phyloP scores from a whole-genome alignment of 2,888 invertebrate genomes.

The Pseudeuparius sepicola region DNA sequence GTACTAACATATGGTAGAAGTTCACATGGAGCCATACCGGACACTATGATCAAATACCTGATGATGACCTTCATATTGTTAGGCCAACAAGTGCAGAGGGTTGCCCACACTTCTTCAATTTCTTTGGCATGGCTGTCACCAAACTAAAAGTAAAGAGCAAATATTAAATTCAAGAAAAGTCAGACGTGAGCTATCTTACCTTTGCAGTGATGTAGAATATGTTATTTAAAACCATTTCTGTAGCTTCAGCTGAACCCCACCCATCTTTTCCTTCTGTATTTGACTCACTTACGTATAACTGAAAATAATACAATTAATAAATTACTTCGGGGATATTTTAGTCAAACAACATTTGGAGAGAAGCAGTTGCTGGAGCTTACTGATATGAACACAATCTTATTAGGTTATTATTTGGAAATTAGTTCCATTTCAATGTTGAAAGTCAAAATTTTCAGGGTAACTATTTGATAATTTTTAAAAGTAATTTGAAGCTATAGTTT shows the following conservation, averaged over 20 bases:
- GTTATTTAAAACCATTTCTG: constrained; percentile 98
- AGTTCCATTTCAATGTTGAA: too few relatives aligned
- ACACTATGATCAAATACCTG: constrained; percentile 90
- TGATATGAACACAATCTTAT: too few relatives aligned
- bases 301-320: constrained; percentile 20
- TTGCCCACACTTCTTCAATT: constrained; percentile 93
- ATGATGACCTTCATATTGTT: constrained; percentile 95
- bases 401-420: too few relatives aligned
- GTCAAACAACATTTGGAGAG: too few relatives aligned
- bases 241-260: constrained; percentile 98
- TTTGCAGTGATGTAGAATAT: constrained; percentile 96
- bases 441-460: too few relatives aligned
- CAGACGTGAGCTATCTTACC: too few relatives aligned
- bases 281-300: constrained; percentile 48
- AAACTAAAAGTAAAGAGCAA: constrained; percentile 54
- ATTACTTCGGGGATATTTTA: too few relatives aligned
- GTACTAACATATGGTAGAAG: constrained; percentile 79
- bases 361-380: too few relatives aligned
- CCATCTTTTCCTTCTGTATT: constrained; percentile 66
- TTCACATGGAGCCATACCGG: constrained; percentile 94
- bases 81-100: constrained; percentile 91
- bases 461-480: too few relatives aligned
- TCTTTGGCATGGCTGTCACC: constrained; percentile 93
- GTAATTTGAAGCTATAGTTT: too few relatives aligned
- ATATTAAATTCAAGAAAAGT: too few relatives aligned